Evolutionary conservation across 35 echinoderm and acorn worm genomes (phyloP), one percentile per base, ranked within the genome.

Genomic region (Eucidaris tribuloides): DNA sequence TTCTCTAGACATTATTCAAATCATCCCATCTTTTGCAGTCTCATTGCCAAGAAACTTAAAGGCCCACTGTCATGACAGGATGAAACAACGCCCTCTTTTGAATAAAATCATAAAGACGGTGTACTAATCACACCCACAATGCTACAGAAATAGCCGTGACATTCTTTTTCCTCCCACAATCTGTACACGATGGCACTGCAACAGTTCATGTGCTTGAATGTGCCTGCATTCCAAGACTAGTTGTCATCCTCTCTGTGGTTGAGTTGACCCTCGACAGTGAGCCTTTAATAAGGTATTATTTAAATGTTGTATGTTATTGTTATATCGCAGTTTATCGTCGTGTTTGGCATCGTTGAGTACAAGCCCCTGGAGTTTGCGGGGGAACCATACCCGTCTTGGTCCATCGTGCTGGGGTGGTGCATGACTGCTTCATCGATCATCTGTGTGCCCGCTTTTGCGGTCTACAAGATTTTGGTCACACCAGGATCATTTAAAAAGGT

Each of bases 401-500:
- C 93, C 17, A 78, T 50, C 14, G 68, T 41, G 11, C 2, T 96
- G 0, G 93, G 93, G 0, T 96, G 93, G 93, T 83, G 42, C 79
- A 56, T 96, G 32, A 86, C 80, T 5, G 29, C 58, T 0, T 91
- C 93, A 2, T 84, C 93, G 3, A 78, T 96, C 17, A 58, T 84
- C 6, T 84, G 83, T 36, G 85, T 96, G 11, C 89, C 89, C 5
- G 5, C 50, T 3, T 96, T 58, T 39, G 89, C 84, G 14, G 39
- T 91, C 30, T 91, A 91, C 62, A 88, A 87, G 50, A 33, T 96
- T 9, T 30, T 79, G 4, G 37, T 60, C 15, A 96, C 93, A 19
- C 89, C 84, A 34, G 89, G 93, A 39, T 58, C 84, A 6, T 74
- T 91, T 3, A 41, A 29, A 13, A 40, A 96, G 93, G 93, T 96